These are phyloP conservation scores for Tympanoctomys barrerae DNA, from an alignment of 2,797 vertebrate genomes.

Conservation along the genomic window DNA sequence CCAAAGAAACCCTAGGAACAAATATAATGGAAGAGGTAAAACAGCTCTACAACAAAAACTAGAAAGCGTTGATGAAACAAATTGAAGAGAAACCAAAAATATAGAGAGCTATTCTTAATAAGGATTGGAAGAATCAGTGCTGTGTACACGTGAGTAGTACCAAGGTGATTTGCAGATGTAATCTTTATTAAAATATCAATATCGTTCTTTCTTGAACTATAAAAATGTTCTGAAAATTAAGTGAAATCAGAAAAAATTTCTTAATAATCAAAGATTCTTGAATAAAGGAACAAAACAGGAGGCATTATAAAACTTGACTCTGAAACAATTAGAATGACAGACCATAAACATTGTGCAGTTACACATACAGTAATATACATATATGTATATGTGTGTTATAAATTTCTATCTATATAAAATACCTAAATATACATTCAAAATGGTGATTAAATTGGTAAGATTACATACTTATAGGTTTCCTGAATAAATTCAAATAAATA, in stretches of 20 bases:
- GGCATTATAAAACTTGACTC: neutral
- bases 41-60: neutral
- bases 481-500: constrained; percentile 1
- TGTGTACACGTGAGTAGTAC: neutral
- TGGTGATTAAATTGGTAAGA: neutral
- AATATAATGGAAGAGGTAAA: neutral
- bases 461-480: neutral
- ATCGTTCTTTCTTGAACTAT: neutral
- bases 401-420: neutral
- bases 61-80: neutral
- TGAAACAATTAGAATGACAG: neutral
- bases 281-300: neutral
- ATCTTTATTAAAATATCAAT: neutral
- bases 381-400: neutral
- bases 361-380: too few relatives aligned
- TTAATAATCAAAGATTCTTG: neutral
- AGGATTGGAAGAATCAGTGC: neutral
- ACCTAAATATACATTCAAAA: constrained; percentile 25
- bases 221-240: neutral
- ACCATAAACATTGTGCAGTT: neutral
- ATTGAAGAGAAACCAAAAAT: neutral
- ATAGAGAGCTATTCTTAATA: neutral
- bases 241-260: neutral
- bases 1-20: neutral
- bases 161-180: neutral